Evolutionary conservation across 2,888 invertebrate species (phyloP).

Genomic region (Pocota personata): DNA sequence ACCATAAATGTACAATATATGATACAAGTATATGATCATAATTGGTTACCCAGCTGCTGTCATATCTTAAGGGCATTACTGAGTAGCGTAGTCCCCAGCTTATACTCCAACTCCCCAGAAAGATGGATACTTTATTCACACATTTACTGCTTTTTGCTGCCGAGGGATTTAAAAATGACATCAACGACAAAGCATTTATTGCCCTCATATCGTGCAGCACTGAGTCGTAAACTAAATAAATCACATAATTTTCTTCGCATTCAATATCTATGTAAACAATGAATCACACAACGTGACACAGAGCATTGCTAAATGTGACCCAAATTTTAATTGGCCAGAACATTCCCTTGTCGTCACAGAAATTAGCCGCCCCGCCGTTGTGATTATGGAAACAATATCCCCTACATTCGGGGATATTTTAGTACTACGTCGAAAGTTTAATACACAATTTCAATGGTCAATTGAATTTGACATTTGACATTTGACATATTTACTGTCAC

Average conservation of each 20-base stretch:
- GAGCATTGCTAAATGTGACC: constrained; percentile 28
- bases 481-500: not conserved
- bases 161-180: constrained; percentile 20
- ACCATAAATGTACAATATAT: no score
- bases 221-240: constrained; percentile 34
- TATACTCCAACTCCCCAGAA: not conserved
- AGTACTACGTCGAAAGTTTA: not conserved
- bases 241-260: constrained; percentile 30
- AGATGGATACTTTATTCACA: not conserved
- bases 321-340: constrained; percentile 46
- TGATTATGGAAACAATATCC: no score
- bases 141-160: not conserved
- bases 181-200: constrained; percentile 24
- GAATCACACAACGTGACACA: not conserved
- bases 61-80: not conserved
- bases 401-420: not conserved
- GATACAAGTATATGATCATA: no score
- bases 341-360: constrained; percentile 15
- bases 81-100: not conserved
- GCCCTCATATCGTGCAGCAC: constrained; percentile 10
- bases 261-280: constrained; percentile 15
- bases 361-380: not conserved
- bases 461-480: not conserved
- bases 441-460: not conserved
- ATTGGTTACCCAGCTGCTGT: not conserved